Conservation (phyloP, 2,113 vertebrate species). For the Symphodus melops region DNA sequence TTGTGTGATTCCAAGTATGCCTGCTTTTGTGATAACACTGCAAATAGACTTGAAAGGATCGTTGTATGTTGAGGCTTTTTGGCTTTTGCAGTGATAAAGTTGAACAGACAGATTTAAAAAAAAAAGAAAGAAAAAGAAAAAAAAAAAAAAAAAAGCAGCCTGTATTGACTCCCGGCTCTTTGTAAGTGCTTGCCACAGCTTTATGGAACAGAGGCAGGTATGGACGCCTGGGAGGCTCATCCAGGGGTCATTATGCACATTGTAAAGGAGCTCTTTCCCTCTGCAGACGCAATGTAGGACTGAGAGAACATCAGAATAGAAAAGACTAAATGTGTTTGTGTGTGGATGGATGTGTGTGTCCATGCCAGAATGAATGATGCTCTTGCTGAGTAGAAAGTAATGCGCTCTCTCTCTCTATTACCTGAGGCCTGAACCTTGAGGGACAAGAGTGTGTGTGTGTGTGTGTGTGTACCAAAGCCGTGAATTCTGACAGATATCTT, state of each 20-base stretch:
- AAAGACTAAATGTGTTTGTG: slow-evolving; percentile 4
- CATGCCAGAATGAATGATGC: slow-evolving; percentile 28
- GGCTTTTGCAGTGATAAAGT: slow-evolving; percentile 24
- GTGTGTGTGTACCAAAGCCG: slow-evolving; percentile 38
- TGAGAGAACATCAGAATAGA: slow-evolving; percentile 17
- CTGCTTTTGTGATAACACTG: too few species aligned
- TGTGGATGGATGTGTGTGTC: not conserved
- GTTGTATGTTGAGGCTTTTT: slow-evolving; percentile 30
- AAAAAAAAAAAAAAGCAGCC: too few species aligned
- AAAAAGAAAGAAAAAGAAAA: too few species aligned
- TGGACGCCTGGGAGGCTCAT: slow-evolving; percentile 46
- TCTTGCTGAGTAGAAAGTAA: slow-evolving; percentile 33
- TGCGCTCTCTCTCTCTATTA: slow-evolving; percentile 41
- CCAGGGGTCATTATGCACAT: slow-evolving; percentile 39
- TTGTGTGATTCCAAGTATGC: too few species aligned
- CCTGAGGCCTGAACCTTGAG: slow-evolving; percentile 50
- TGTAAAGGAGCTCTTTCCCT: slow-evolving; percentile 17
- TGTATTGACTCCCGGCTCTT: not conserved
- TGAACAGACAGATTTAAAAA: slow-evolving; percentile 31
- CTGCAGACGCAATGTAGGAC: slow-evolving; percentile 21
- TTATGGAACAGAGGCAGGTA: slow-evolving; percentile 48
- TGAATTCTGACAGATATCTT: slow-evolving; percentile 60
- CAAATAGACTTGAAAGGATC: slow-evolving; percentile 19
- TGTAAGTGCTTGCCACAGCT: slow-evolving; percentile 39
- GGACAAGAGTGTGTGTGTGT: slow-evolving; percentile 8